phyloP scores from a whole-genome alignment of 2,888 invertebrate genomes.

The Leptopterna dolabrata region DNA sequence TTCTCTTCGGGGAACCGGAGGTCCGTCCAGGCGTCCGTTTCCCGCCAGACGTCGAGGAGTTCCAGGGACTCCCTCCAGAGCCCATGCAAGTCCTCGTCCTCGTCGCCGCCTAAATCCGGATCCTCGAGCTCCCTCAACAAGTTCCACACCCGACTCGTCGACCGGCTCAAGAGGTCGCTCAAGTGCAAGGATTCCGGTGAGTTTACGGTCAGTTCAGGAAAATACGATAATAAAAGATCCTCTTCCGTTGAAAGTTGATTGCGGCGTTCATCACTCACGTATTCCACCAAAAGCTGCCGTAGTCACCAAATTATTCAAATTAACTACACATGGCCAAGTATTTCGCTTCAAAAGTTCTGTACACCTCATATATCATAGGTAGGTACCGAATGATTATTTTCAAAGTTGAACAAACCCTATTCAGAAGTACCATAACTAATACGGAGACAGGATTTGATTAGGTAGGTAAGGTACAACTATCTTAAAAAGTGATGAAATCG shows the following conservation, averaged over 20 bases:
- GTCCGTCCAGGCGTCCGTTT: constrained; percentile 76
- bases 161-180: constrained; percentile 80
- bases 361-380: too few relatives aligned
- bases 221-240: constrained; percentile 4
- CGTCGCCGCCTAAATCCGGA: constrained; percentile 73
- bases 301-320: neutral
- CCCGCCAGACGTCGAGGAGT: constrained; percentile 73
- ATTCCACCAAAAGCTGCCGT: neutral
- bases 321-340: too few relatives aligned
- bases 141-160: constrained; percentile 83
- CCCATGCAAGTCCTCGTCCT: constrained; percentile 74
- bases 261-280: neutral
- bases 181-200: constrained; percentile 63
- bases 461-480: too few relatives aligned
- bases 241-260: neutral
- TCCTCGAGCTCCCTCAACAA: constrained; percentile 76
- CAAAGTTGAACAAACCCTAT: too few relatives aligned
- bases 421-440: too few relatives aligned
- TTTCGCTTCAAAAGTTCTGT: too few relatives aligned
- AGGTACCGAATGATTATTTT: too few relatives aligned
- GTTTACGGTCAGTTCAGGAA: constrained; percentile 57
- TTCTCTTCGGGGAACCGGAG: constrained; percentile 65
- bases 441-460: too few relatives aligned
- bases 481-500: too few relatives aligned
- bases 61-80: constrained; percentile 75